Evolutionary conservation across 1,140 invertebrate genomes (phyloP).

Genomic region (Sitobion miscanthi): DNA sequence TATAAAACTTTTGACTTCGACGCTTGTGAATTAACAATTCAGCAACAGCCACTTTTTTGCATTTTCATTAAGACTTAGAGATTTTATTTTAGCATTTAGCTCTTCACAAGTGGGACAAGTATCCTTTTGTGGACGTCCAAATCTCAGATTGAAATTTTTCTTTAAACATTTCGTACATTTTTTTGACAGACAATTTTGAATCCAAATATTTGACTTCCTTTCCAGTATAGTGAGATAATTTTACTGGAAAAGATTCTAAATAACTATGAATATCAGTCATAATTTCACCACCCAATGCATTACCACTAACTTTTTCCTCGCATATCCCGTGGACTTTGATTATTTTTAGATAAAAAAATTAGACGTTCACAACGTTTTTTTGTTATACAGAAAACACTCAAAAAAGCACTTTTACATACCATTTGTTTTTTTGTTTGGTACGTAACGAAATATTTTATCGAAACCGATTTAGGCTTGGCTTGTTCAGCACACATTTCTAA

Average conservation of each 20-base stretch:
- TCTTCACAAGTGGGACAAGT: slow-evolving; percentile 58
- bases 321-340: slow-evolving; percentile 48
- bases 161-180: slow-evolving; percentile 39
- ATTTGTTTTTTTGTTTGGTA: slow-evolving; percentile 23
- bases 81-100: slow-evolving; percentile 57
- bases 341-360: slow-evolving; percentile 48
- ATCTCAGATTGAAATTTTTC: slow-evolving; percentile 52
- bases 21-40: slow-evolving; percentile 51
- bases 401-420: slow-evolving; percentile 34
- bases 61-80: slow-evolving; percentile 55
- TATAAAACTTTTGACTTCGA: slow-evolving; percentile 57
- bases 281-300: slow-evolving; percentile 13
- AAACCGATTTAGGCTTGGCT: slow-evolving; percentile 15
- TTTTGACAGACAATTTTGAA: slow-evolving; percentile 57
- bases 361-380: slow-evolving; percentile 50
- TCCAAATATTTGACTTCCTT: slow-evolving; percentile 50
- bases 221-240: slow-evolving; percentile 40
- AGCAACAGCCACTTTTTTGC: slow-evolving; percentile 52
- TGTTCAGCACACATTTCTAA: slow-evolving; percentile 35
- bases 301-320: slow-evolving; percentile 54
- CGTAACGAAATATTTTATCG: slow-evolving; percentile 27
- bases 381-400: background rate
- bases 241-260: slow-evolving; percentile 53
- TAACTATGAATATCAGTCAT: slow-evolving; percentile 42
- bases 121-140: slow-evolving; percentile 58